phyloP scores from a whole-genome alignment of 64 coral and sea anemone genomes.

The Pocillopora damicornis region DNA sequence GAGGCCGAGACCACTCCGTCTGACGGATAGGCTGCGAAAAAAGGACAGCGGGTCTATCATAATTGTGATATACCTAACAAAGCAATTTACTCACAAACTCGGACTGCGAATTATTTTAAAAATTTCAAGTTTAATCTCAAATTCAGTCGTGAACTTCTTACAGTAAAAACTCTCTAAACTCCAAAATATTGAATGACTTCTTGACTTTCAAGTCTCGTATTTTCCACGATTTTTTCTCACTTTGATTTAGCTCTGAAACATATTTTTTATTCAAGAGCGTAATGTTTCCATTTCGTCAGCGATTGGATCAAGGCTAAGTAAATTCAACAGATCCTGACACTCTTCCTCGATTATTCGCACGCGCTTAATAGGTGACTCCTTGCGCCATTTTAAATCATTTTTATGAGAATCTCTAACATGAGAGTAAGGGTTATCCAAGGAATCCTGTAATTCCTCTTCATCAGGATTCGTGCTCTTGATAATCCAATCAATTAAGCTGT shows the following conservation, averaged over 20 bases:
- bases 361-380: slow-evolving; percentile 28
- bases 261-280: not conserved
- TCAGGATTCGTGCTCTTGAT: slow-evolving; percentile 32
- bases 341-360: slow-evolving; percentile 31
- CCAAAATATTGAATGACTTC: too few species aligned
- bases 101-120: too few species aligned
- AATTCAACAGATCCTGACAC: slow-evolving; percentile 10
- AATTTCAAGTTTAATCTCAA: too few species aligned
- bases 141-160: too few species aligned
- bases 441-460: not conserved
- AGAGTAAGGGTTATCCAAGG: slow-evolving; percentile 19
- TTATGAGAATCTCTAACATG: slow-evolving; percentile 29
- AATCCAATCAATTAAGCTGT: slow-evolving; percentile 40
- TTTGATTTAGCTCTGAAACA: not conserved
- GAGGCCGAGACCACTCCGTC: too few species aligned
- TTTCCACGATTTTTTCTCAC: too few species aligned
- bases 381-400: slow-evolving; percentile 41
- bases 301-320: slow-evolving; percentile 26
- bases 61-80: too few species aligned
- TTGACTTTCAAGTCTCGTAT: too few species aligned
- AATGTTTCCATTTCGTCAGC: slow-evolving; percentile 28
- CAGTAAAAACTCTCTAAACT: too few species aligned
- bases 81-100: too few species aligned
- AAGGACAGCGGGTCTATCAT: too few species aligned
- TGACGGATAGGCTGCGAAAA: too few species aligned